Conservation (phyloP, 2,113 vertebrate genomes). For the Garra rufa region DNA sequence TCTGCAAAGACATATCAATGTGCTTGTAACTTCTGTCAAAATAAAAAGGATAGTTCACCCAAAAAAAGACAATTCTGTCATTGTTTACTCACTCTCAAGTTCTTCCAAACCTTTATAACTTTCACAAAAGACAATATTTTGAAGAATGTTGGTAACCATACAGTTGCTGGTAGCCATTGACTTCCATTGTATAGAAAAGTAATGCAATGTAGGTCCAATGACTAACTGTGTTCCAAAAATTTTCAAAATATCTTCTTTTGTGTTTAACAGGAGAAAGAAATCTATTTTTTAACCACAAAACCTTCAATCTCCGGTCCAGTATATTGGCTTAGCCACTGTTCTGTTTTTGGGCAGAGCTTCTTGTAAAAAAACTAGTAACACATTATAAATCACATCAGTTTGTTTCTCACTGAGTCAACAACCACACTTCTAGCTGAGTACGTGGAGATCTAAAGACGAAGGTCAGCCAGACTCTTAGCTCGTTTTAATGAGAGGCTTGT, state of each 20-base stretch:
- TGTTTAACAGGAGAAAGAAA: neutral
- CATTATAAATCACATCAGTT: slow-evolving; percentile 31
- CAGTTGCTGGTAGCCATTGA: neutral
- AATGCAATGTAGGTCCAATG: neutral
- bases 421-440: slow-evolving; percentile 39
- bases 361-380: slow-evolving; percentile 13
- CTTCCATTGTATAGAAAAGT: too few species aligned
- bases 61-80: too few species aligned
- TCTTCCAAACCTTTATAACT: neutral
- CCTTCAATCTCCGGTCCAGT: too few species aligned
- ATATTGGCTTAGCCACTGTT: neutral
- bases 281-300: neutral
- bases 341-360: neutral
- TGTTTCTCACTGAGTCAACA: slow-evolving; percentile 25
- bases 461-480: neutral
- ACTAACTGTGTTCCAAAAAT: neutral
- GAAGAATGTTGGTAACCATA: neutral
- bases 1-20: neutral
- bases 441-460: neutral
- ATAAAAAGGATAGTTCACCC: too few species aligned
- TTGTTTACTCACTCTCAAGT: too few species aligned
- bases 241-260: neutral
- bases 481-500: neutral
- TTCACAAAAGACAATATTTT: neutral
- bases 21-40: too few species aligned